Evolutionary conservation across 2,797 vertebrate species (phyloP), one percentile per base, ranked within the genome.

Genomic region (Poeciliopsis turneri): DNA sequence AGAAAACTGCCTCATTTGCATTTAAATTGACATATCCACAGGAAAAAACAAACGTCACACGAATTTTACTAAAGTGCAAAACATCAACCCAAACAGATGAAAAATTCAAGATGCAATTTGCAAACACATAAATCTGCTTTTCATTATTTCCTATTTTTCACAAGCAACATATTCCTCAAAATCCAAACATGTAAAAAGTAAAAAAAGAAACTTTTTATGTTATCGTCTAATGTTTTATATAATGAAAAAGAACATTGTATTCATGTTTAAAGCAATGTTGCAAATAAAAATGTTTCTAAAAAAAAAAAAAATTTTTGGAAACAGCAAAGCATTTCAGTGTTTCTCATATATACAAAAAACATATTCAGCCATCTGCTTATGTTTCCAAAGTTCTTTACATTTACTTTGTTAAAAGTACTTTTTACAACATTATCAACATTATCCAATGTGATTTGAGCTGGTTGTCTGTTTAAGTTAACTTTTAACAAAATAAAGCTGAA

Each of bases 1-100:
- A 33, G 23, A 41, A 81, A 68, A 47, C 59, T 80, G 59, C 43
- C 16, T 16, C 0, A 87, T 92, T 89, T 92, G 79, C 84, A 84
- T 92, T 78, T 83, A 49, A 79, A 76, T 49, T 10, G 78, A 81
- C 7, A 70, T 75, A 81, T 72, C 8, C 36, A 51, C 0, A 36
- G 57, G 51, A 61, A 72, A 49, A 49, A 86, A 89, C 80, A 87
- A 90, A 85, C 74, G 77, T 76, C 45, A 20, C 13, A 10, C n/a
- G 74, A 77, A 68, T 76, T 82, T 78, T 2, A 45, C 72, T 74
- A 28, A n/a, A 45, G 76, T 79, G 80, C n/a, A 13, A 88, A 78
- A 87, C 80, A 12, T 79, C 79, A 80, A 61, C 88, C 85, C 68
- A 84, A 86, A 39, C 81, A 47, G 11, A 46, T 1, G 55, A 18